Evolutionary conservation across 2,888 invertebrate genomes (phyloP).

Genomic region (Drosophila nigritarsus): DNA sequence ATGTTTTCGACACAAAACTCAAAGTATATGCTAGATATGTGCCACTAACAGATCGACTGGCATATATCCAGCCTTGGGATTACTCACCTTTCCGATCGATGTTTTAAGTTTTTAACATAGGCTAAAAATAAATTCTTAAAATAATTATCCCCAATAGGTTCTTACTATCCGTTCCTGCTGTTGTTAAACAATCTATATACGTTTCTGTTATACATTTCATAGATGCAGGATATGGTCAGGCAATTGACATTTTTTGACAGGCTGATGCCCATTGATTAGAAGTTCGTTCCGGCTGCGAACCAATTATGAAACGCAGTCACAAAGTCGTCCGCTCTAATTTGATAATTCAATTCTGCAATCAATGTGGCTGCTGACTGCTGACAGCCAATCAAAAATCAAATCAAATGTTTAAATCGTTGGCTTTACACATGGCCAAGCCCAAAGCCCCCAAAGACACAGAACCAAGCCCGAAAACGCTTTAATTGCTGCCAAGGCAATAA

Average conservation of each 20-base stretch:
- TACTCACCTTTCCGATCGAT: background rate
- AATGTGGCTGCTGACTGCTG: slow-evolving; percentile 41
- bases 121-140: background rate
- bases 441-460: slow-evolving; percentile 27
- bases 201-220: background rate
- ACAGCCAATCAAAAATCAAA: slow-evolving; percentile 71
- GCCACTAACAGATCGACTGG: background rate
- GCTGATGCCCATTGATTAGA: slow-evolving; percentile 21
- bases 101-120: background rate
- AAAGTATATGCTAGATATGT: background rate
- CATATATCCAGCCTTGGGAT: background rate
- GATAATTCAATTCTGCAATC: slow-evolving; percentile 76
- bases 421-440: slow-evolving; percentile 63
- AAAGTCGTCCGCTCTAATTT: slow-evolving; percentile 53
- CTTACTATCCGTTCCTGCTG: background rate
- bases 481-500: slow-evolving; percentile 80
- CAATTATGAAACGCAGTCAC: slow-evolving; percentile 49
- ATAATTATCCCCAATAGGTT: background rate
- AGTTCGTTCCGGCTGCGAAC: slow-evolving; percentile 12
- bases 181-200: background rate
- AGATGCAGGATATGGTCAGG: background rate
- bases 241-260: slow-evolving; percentile 20
- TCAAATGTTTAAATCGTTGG: slow-evolving; percentile 49
- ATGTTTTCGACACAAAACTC: background rate
- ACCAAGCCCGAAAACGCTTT: slow-evolving; percentile 52